Evolutionary conservation across 1,140 invertebrate species (phyloP).

Genomic region (Cotesia chilonis): DNA sequence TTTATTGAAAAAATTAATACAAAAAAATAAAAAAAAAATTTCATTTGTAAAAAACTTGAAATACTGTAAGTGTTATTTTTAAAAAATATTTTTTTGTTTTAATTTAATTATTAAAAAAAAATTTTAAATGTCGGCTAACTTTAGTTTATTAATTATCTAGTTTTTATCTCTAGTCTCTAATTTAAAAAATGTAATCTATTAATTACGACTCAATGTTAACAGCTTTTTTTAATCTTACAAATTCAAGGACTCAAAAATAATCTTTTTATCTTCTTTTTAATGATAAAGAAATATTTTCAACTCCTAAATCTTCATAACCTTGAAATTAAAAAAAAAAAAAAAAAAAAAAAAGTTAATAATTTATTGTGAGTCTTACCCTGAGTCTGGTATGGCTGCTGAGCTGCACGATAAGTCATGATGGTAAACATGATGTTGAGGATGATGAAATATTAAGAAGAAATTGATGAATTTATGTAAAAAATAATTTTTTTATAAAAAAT

Average conservation of each 20-base stretch:
- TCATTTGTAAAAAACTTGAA: too few relatives aligned
- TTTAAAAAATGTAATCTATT: background rate
- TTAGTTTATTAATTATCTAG: background rate
- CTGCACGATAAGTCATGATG: constrained; percentile 44
- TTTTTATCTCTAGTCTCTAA: background rate
- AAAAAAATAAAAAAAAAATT: too few relatives aligned
- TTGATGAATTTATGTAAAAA: constrained; percentile 10
- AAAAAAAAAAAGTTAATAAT: background rate
- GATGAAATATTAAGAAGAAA: background rate
- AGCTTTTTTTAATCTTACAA: background rate
- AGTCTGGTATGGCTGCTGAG: constrained; percentile 39
- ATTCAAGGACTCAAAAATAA: background rate
- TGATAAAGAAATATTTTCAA: background rate
- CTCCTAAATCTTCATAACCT: too few relatives aligned
- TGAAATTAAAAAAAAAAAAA: background rate
- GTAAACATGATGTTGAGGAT: constrained; percentile 28
- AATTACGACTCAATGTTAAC: constrained; percentile 1
- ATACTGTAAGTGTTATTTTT: too few relatives aligned
- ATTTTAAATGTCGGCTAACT: too few relatives aligned
- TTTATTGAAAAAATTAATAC: too few relatives aligned
- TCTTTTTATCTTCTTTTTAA: background rate
- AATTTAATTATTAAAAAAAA: too few relatives aligned
- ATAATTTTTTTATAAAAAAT: constrained; percentile 22
- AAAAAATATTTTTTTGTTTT: too few relatives aligned
- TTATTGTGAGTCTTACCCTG: background rate